Base-by-base conservation (phyloP, 2,888 invertebrate genomes). In the Drosophila merina region DNA sequence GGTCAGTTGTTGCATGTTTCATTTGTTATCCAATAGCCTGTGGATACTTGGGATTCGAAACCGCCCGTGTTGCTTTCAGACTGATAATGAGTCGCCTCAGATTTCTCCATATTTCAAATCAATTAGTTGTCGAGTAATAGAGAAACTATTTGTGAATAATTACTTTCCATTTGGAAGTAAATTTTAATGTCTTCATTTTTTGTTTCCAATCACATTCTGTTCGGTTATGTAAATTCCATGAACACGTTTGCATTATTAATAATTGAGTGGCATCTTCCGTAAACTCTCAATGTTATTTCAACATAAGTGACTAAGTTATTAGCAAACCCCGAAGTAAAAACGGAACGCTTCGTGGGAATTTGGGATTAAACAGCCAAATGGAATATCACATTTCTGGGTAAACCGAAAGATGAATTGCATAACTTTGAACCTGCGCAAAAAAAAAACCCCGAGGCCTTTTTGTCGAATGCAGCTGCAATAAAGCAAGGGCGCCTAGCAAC, bases 401-500 rank as follows among this genome's bases (percentile, higher is more conserved):
- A 36, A 36, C 36, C n/a, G 5, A 36, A 36, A 36, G 36, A 42
- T 42, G 40, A 42, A 42, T 42, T 42, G 26, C 42, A 33, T 49
- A 49, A 48, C 26, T 9, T n/a, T 2, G 26, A 62, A 59, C 31
- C 60, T 48, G 57, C 5, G 14, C 31, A 62, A 62, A 58, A 20
- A 20, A 30, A 8, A 30, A 42, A 1, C 42, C 20, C n/a, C 3
- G 33, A 14, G 25, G 5, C 12, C 25, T 25, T 44, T 25, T n/a
- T 1, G 0, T 25, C 9, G 10, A 60, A 33, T 62, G 60, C 68
- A 70, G 69, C 69, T 70, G 69, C 60, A 62, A 20, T 20, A 20
- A 2, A 14, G 54, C 20, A 44, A 49, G 48, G 3, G 45, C 26
- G 38, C 57, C 31, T 50, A 28, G 63, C 70, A 70, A 55, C 70